These are phyloP conservation scores for Nemoura dubitans DNA, from an alignment of 2,888 invertebrate genomes.

Conservation along the genomic window DNA sequence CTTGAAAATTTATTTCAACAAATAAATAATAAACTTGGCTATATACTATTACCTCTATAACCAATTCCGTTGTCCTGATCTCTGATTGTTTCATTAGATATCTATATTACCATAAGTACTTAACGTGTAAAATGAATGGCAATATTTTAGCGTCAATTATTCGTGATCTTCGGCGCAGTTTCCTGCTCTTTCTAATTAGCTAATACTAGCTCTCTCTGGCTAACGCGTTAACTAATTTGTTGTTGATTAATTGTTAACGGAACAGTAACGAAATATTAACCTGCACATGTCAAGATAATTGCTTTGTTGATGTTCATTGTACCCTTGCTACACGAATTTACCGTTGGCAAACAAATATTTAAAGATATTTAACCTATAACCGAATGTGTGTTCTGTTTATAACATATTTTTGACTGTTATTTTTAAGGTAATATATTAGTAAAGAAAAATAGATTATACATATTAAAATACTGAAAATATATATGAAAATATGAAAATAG, in stretches of 20 bases:
- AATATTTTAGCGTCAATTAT: conserved; percentile 12
- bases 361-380: neutral
- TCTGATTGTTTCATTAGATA: neutral
- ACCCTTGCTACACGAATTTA: conserved; percentile 4
- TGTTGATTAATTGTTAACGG: neutral
- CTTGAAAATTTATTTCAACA: neutral
- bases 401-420: conserved; percentile 1
- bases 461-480: neutral
- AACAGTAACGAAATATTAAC: neutral
- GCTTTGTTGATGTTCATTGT: neutral
- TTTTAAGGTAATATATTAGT: neutral
- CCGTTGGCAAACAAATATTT: neutral
- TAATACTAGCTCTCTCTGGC: neutral
- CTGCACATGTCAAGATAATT: neutral
- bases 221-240: neutral
- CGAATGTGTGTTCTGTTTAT: conserved; percentile 7
- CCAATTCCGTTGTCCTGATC: neutral
- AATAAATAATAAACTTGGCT: too few species aligned
- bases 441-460: neutral
- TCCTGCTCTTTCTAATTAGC: neutral
- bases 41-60: too few species aligned
- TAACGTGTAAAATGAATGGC: neutral
- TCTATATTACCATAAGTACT: neutral
- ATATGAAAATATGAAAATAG: neutral
- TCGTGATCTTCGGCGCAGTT: neutral